Base-by-base conservation (phyloP, 2,113 vertebrate genomes). In the Dendrocopos noguchii region DNA sequence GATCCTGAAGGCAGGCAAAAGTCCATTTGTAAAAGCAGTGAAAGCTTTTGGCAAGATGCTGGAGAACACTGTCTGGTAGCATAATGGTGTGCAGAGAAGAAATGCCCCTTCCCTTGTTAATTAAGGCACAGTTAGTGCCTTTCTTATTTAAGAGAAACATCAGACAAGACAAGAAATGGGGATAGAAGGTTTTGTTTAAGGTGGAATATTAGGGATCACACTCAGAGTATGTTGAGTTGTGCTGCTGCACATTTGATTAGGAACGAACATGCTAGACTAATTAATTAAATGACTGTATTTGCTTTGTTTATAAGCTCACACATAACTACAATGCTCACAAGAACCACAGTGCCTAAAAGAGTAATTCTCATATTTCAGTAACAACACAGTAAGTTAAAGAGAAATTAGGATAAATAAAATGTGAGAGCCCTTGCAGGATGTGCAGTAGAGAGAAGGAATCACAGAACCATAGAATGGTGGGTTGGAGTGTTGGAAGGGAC, bases 351-450 rank as follows among this genome's bases (percentile, higher is more conserved):
- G 63, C 67, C 75, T 25, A 55, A 80, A 88, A 83, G 27, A 22
- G 25, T 67, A 11, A 39, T 88, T 86, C 86, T 80, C 50, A 11
- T 88, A 61, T 88, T 88, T 91, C 85, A 88, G 77, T 80, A 80
- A 83, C 44, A 75, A 47, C 21, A 31, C 44, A 71, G 16, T 36
- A 9, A 78, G 6, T 76, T 87, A 55, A 55, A 75, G 55, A 68
- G 42, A 80, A 68, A 78, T 84, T 10, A 75, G 60, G 65, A 46
- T 44, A 52, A 90, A 87, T 28, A 89, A 91, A 89, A 72, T 3
- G 1, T 4, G 74, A 67, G 74, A 72, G 36, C 25, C 34, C 28
- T 19, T 46, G 34, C 57, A 63, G 63, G 34, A 28, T 14, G 28
- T 34, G 10, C 53, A 56, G 18, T 2, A 86, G 33, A n/a, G 71